Evolutionary conservation across 2,888 invertebrate species (phyloP).

Genomic region (Apotomis turbidana): DNA sequence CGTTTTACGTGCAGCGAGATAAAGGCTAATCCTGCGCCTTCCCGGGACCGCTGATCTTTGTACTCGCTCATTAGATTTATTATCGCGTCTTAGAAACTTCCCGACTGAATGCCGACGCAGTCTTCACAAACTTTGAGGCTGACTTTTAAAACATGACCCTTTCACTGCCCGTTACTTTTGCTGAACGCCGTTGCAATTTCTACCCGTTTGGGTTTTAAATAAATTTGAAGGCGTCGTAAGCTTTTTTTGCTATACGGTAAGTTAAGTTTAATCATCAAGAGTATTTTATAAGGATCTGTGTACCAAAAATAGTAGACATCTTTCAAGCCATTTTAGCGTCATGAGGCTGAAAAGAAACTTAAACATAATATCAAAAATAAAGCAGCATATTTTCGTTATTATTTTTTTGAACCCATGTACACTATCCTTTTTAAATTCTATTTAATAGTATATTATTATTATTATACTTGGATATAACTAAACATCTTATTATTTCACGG

Average conservation of each 20-base stretch:
- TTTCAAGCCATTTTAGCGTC: too few relatives aligned
- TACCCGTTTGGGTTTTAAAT: not conserved
- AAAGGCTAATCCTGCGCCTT: constrained; percentile 76
- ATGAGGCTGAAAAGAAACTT: too few relatives aligned
- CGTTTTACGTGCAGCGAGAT: constrained; percentile 75
- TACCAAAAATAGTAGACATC: too few relatives aligned
- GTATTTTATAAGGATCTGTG: too few relatives aligned
- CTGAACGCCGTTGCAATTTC: not conserved
- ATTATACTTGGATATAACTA: too few relatives aligned
- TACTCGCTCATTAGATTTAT: constrained; percentile 68
- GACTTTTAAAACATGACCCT: constrained; percentile 24
- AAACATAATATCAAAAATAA: too few relatives aligned
- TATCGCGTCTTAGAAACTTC: constrained; percentile 39
- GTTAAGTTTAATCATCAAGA: too few relatives aligned
- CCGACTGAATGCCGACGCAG: constrained; percentile 19
- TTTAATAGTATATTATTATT: too few relatives aligned
- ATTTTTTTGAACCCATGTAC: too few relatives aligned
- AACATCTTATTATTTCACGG: constrained; percentile 8
- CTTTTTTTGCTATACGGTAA: too few relatives aligned
- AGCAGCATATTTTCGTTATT: too few relatives aligned
- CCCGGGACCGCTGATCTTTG: constrained; percentile 65
- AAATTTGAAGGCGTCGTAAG: not conserved
- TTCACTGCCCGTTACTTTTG: constrained; percentile 26
- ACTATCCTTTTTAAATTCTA: too few relatives aligned
- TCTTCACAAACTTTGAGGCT: constrained; percentile 23